Evolutionary conservation across 2,888 invertebrate species (phyloP).

Genomic region (Gortyna flavago): DNA sequence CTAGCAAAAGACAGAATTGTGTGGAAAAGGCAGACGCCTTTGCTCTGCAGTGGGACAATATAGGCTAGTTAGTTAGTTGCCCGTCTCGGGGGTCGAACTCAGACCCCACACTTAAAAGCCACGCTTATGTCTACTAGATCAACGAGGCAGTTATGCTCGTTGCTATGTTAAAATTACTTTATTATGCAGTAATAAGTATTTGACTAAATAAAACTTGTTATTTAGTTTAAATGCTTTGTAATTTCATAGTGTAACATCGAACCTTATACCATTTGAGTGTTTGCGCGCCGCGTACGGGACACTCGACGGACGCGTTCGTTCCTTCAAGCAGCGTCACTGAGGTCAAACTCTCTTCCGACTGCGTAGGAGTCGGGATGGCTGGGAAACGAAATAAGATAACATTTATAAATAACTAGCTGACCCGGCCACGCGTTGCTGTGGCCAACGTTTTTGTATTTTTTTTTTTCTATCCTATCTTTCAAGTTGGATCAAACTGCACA

Average conservation of each 20-base stretch:
- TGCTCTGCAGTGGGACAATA: too few relatives aligned
- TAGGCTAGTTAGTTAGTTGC: too few relatives aligned
- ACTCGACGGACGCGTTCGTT: constrained; percentile 70
- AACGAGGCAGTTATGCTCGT: background rate
- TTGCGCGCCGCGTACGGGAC: constrained; percentile 75
- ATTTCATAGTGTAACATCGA: constrained; percentile 70
- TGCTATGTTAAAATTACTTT: background rate
- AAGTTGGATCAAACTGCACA: too few relatives aligned
- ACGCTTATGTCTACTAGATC: too few relatives aligned
- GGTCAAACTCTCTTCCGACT: constrained; percentile 74
- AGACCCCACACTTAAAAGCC: background rate
- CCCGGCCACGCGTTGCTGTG: too few relatives aligned
- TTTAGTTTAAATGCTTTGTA: constrained; percentile 8
- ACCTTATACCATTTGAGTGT: constrained; percentile 89
- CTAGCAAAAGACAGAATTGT: too few relatives aligned
- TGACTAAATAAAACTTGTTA: background rate
- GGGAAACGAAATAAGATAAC: constrained; percentile 4
- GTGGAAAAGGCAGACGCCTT: too few relatives aligned
- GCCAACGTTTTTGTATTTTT: too few relatives aligned
- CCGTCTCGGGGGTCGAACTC: too few relatives aligned
- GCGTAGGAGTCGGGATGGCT: constrained; percentile 76
- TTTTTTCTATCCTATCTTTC: too few relatives aligned
- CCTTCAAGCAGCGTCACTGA: constrained; percentile 77
- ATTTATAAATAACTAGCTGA: background rate
- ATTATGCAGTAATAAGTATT: background rate